A percentile compares a stretch with the other conserved stretches of the same genome.
These are phyloP conservation scores for Thymelicus lineola DNA, from an alignment of 2,888 invertebrate species.

Conservation along the genomic window DNA sequence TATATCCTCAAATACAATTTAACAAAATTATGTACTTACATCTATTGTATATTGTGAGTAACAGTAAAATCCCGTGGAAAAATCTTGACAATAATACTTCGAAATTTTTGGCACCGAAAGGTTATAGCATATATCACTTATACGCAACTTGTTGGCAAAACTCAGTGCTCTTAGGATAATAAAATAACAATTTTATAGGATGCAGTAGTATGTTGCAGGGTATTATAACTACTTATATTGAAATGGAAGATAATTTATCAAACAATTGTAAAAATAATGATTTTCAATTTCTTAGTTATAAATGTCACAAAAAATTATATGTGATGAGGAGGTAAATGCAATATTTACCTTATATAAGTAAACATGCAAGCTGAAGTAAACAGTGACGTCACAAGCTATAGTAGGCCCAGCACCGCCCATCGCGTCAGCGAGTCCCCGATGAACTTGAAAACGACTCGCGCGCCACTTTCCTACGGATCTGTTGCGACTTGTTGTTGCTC, in stretches of 20 bases:
- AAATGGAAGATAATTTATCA: no score
- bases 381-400: conserved; percentile 40
- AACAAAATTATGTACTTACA: no score
- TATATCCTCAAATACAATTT: no score
- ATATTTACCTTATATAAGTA: background rate
- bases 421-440: conserved; percentile 50
- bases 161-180: conserved; percentile 1
- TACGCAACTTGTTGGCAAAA: conserved; percentile 5
- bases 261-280: no score
- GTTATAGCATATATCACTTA: conserved; percentile 1
- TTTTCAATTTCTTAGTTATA: no score
- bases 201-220: background rate
- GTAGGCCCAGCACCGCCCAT: conserved; percentile 43
- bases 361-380: conserved; percentile 1
- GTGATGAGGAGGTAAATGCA: no score
- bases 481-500: conserved; percentile 82
- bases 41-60: no score
- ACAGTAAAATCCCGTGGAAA: background rate
- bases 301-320: no score
- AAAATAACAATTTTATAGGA: background rate
- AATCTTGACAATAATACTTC: background rate
- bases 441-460: conserved; percentile 84
- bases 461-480: conserved; percentile 80
- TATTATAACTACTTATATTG: no score
- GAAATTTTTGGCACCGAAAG: background rate